Percentiles rank a stretch among this genome's conserved stretches.
These are phyloP conservation scores for Corvus moneduloides DNA, from an alignment of 2,113 vertebrate genomes.

Conservation along the genomic window DNA sequence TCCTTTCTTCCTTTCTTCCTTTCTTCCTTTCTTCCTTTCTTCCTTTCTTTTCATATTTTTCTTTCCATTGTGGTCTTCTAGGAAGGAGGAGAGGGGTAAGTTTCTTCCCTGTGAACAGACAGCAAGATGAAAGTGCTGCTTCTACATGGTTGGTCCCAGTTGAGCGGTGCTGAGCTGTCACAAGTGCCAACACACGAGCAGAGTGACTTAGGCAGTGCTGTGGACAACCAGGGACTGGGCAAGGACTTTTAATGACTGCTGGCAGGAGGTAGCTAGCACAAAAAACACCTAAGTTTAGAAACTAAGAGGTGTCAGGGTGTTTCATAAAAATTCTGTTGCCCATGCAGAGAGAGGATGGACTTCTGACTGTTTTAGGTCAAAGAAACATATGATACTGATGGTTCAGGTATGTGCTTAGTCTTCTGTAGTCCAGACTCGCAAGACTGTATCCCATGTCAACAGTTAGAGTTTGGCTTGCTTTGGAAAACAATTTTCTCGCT, in stretches of 20 bases:
- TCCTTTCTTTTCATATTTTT: not conserved
- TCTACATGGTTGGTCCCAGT: rapidly evolving
- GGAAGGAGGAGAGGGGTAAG: rapidly evolving
- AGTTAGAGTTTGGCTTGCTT: not conserved
- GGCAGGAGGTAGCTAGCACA: not conserved
- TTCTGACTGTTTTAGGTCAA: not conserved
- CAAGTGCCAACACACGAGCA: not conserved
- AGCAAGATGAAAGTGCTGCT: not conserved
- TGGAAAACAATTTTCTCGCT: not conserved
- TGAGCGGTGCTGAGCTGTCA: not conserved
- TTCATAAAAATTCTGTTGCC: constrained; percentile 35
- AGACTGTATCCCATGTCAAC: not conserved
- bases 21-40: rapidly evolving
- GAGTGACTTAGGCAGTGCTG: not conserved
- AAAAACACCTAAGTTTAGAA: not conserved
- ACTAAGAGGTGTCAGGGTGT: constrained; percentile 14
- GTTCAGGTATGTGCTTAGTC: not conserved
- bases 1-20: too few relatives aligned
- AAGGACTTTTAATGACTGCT: not conserved
- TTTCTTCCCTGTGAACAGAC: not conserved
- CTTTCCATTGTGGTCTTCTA: not conserved
- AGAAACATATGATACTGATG: not conserved
- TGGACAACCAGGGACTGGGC: not conserved
- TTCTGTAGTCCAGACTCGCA: not conserved
- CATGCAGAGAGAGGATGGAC: not conserved